These are phyloP conservation scores for Heteromormyrus szaboi DNA, from an alignment of 2,797 vertebrate species.

Conservation along the genomic window DNA sequence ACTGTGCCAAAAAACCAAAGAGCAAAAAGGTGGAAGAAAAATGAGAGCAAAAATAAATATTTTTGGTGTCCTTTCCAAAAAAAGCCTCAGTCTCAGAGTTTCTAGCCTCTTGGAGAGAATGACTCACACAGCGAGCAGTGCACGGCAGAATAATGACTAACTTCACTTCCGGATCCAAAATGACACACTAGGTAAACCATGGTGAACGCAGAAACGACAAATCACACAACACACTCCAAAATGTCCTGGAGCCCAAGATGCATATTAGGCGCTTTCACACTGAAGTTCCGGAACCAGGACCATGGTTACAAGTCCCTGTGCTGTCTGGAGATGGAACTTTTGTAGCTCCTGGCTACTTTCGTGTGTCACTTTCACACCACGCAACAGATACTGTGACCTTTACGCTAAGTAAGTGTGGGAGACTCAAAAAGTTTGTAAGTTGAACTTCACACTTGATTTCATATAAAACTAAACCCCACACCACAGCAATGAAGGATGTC, in stretches of 20 bases:
- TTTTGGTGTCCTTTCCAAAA: not conserved
- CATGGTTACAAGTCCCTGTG: not conserved
- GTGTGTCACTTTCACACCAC: not conserved
- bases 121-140: not conserved
- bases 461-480: not conserved
- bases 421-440: not conserved
- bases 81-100: not conserved
- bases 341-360: not conserved
- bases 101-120: not conserved
- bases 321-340: not conserved
- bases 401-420: not conserved
- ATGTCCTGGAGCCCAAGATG: not conserved
- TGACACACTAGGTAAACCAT: not conserved
- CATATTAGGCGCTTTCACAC: not conserved
- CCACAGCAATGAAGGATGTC: not conserved
- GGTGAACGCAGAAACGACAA: not conserved
- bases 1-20: not conserved
- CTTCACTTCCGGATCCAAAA: not conserved
- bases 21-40: not conserved
- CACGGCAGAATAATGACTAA: not conserved
- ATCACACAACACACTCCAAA: not conserved
- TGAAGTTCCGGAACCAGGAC: not conserved
- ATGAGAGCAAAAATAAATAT: not conserved
- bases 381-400: not conserved
- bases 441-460: not conserved